These are phyloP conservation scores for Pseudanteris insignis DNA, from an alignment of 2,888 invertebrate genomes.

Conservation along the genomic window DNA sequence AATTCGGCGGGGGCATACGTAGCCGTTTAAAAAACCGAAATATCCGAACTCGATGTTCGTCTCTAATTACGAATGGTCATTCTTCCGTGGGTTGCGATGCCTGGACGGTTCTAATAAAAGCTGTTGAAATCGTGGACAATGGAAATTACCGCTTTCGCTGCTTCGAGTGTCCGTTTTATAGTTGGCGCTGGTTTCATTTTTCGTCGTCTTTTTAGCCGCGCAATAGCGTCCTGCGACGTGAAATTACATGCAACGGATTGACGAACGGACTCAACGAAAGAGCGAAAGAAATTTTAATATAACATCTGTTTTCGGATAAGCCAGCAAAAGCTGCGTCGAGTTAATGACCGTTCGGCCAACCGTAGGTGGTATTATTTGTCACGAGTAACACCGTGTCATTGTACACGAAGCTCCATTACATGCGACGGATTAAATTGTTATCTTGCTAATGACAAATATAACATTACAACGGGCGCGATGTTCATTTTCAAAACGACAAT, in stretches of 20 bases:
- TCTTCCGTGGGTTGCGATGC: slow-evolving; percentile 34
- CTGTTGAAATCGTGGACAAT: slow-evolving; percentile 38
- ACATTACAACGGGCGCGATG: no score
- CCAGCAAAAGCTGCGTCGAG: slow-evolving; percentile 1
- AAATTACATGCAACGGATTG: slow-evolving; percentile 47
- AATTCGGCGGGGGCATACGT: no score
- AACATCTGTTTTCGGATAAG: slow-evolving; percentile 4
- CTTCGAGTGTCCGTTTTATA: slow-evolving; percentile 36
- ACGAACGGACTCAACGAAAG: slow-evolving; percentile 26
- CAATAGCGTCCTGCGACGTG: slow-evolving; percentile 31
- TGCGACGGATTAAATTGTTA: background rate
- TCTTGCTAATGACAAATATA: slow-evolving; percentile 3
- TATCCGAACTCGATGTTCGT: no score
- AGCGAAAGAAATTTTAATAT: slow-evolving; percentile 13
- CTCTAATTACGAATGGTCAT: slow-evolving; percentile 42
- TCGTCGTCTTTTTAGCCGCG: slow-evolving; percentile 24
- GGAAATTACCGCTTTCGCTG: slow-evolving; percentile 47
- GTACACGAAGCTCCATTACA: background rate
- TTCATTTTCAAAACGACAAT: no score
- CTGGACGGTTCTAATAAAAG: slow-evolving; percentile 48
- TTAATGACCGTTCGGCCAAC: slow-evolving; percentile 4
- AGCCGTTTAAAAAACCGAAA: no score
- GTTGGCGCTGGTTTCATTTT: slow-evolving; percentile 42
- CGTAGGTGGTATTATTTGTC: slow-evolving; percentile 6
- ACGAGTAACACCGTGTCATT: slow-evolving; percentile 3